Evolutionary conservation across 2,888 invertebrate genomes (phyloP).

Genomic region (Quadroppia sp.): DNA sequence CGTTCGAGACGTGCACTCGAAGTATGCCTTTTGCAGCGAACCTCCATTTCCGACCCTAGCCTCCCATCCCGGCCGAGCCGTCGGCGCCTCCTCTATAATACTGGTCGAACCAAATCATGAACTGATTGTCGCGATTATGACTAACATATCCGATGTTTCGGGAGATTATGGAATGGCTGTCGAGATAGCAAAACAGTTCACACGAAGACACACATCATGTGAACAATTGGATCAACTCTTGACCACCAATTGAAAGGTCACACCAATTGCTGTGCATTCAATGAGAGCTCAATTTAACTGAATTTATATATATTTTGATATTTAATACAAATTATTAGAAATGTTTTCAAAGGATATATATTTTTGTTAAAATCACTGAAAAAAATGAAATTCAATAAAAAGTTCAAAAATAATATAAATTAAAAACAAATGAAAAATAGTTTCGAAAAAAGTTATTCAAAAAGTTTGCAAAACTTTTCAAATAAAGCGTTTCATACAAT

Average conservation of each 20-base stretch:
- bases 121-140: slow-evolving; percentile 56
- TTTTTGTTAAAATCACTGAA: no score
- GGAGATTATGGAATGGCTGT: slow-evolving; percentile 52
- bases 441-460: no score
- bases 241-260: neutral
- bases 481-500: neutral
- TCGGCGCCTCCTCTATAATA: slow-evolving; percentile 59
- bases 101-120: slow-evolving; percentile 55
- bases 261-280: no score
- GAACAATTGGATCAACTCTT: neutral
- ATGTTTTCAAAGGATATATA: no score
- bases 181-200: slow-evolving; percentile 54
- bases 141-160: slow-evolving; percentile 54
- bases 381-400: no score
- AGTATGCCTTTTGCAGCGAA: slow-evolving; percentile 51
- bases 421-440: no score
- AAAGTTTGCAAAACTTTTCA: neutral
- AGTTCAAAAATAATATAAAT: no score
- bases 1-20: slow-evolving; percentile 49
- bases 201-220: neutral
- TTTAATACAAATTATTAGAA: no score
- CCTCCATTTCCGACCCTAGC: slow-evolving; percentile 50
- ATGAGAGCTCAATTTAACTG: no score
- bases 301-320: no score
- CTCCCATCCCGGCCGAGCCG: slow-evolving; percentile 59